Percentiles rank a stretch among this genome's conserved stretches.
Conservation (phyloP, 1,140 invertebrate species). For the Eupristina koningsbergeri region DNA sequence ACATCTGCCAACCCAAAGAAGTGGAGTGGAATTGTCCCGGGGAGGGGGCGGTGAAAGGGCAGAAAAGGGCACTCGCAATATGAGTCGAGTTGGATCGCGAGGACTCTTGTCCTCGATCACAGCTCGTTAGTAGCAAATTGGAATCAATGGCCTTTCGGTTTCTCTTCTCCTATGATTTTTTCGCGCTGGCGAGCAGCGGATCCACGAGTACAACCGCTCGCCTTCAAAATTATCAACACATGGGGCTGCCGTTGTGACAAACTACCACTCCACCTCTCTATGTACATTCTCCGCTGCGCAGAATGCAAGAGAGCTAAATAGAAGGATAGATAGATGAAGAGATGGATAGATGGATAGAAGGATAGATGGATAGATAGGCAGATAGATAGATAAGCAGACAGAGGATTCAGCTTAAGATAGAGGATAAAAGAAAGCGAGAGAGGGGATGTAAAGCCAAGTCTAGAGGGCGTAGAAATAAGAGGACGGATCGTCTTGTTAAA, state of each 20-base stretch:
- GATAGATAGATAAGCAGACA: not conserved
- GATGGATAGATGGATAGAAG: no score
- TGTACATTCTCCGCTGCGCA: no score
- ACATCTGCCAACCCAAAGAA: no score
- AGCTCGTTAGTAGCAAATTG: slow-evolving; percentile 48
- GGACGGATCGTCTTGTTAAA: slow-evolving; percentile 64
- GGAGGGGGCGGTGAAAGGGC: slow-evolving; percentile 58
- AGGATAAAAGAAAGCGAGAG: not conserved
- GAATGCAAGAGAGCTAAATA: not conserved
- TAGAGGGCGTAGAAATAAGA: slow-evolving; percentile 38
- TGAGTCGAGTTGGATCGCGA: slow-evolving; percentile 59
- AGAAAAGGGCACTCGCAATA: slow-evolving; percentile 65
- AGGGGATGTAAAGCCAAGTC: not conserved
- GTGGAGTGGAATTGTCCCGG: no score
- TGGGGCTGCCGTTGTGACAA: not conserved
- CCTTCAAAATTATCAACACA: slow-evolving; percentile 43
- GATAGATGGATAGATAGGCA: not conserved
- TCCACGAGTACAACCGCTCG: slow-evolving; percentile 10
- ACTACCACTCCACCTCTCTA: not conserved
- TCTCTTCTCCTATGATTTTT: slow-evolving; percentile 1
- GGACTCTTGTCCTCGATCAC: slow-evolving; percentile 57
- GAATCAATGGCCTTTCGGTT: slow-evolving; percentile 44
- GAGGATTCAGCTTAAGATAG: no score
- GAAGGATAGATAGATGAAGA: not conserved
- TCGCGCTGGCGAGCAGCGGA: slow-evolving; percentile 20